Evolutionary conservation across 2,113 vertebrate species (phyloP), one percentile per base, ranked within the genome.

Genomic region (Solenodon paradoxus): DNA sequence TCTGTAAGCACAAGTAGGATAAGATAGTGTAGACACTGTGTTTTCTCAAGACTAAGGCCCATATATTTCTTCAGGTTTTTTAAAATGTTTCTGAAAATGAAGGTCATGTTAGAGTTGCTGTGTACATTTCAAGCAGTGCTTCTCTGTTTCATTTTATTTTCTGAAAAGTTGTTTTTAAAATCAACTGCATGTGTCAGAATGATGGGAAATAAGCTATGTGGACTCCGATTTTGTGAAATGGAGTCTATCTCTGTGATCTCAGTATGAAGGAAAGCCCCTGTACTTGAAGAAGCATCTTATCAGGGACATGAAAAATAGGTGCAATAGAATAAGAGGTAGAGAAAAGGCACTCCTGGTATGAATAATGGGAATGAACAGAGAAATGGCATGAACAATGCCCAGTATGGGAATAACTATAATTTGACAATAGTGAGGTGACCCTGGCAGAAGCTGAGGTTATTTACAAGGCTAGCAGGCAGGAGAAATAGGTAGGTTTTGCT

Each of bases 31-130:
- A 64, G 35, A 11, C 51, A 84, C 24, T 19, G 0, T 69, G 53
- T 87, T 91, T 75, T 79, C 45, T 93, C 3, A 92, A 90, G 49
- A 90, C 22, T 35, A 72, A 57, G 49, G 59, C 30, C 35, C 8
- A 30, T 96, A 15, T 61, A 68, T 86, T 84, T 92, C 59, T 85
- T 90, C 78, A 79, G 38, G 7, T 7, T 84, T 69, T 81, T 82
- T 63, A 57, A n/a, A n/a, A 55, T 61, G 32, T 26, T 72, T 94
- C 55, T 86, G 40, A 74, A 85, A 92, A 92, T 74, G 72, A 85
- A 47, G 4, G 7, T 38, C 78, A 13, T 42, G 17, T 79, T 93
- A 63, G 1, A 85, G 22, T 49, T 94, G 35, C 32, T 85, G 10
- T 82, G 4, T 72, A 22, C 5, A 89, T 79, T 74, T 63, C 55